These are phyloP conservation scores for Entomyzon cyanotis DNA, from an alignment of 2,113 vertebrate genomes.

Conservation along the genomic window DNA sequence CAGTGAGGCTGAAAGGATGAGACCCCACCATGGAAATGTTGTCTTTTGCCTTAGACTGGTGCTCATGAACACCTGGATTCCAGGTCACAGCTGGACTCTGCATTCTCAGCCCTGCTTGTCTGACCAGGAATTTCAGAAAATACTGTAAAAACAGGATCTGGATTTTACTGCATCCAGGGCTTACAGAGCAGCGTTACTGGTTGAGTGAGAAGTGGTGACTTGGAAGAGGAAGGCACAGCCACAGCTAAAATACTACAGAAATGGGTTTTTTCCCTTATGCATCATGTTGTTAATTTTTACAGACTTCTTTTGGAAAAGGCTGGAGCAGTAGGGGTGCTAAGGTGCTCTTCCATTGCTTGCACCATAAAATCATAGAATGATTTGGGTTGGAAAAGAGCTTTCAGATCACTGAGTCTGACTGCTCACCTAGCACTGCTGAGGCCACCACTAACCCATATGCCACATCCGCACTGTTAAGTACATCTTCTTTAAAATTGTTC, in stretches of 20 bases:
- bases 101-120: not conserved
- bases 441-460: not conserved
- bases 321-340: not conserved
- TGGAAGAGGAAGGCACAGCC: not conserved
- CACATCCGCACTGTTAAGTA: not conserved
- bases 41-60: not conserved
- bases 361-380: not conserved
- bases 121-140: not conserved
- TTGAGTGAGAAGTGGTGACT: not conserved
- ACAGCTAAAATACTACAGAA: not conserved
- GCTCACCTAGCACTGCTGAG: not conserved
- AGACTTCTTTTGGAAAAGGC: not conserved
- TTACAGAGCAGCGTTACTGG: not conserved
- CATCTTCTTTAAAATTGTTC: not conserved
- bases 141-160: not conserved
- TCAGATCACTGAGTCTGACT: fast-evolving
- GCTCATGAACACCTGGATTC: not conserved
- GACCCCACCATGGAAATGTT: not conserved
- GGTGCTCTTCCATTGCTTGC: not conserved
- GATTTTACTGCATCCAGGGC: not conserved
- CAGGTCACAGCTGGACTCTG: not conserved
- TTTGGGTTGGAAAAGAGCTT: not conserved
- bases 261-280: not conserved
- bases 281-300: not conserved
- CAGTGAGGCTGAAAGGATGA: not conserved